Evolutionary conservation across 2,797 vertebrate genomes (phyloP).

Genomic region (Myioborus melanocephalus): DNA sequence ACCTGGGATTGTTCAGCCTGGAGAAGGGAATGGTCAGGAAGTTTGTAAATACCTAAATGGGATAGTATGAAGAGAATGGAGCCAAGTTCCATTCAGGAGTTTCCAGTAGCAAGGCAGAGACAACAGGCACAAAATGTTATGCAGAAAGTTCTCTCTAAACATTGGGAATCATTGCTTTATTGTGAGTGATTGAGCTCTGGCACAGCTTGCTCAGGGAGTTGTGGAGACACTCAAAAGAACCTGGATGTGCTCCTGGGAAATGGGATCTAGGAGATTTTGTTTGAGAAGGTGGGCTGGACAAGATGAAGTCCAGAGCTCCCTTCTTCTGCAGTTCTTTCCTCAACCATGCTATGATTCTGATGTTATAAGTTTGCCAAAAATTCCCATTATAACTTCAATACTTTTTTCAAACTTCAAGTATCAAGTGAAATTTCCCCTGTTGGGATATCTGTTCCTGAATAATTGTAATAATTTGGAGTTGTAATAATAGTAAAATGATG

Average conservation of each 20-base stretch:
- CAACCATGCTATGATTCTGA: background rate
- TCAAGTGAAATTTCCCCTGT: background rate
- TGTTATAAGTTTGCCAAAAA: background rate
- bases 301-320: background rate
- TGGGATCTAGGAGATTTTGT: background rate
- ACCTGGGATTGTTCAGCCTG: background rate
- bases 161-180: accelerated
- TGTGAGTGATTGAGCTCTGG: background rate
- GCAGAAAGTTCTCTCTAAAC: background rate
- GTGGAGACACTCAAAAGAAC: background rate
- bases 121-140: background rate
- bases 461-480: background rate
- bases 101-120: background rate
- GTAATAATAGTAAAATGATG: background rate
- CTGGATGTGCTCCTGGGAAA: background rate
- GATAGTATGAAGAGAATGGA: accelerated
- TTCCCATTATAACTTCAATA: background rate
- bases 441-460: background rate
- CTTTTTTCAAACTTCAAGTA: background rate
- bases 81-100: background rate
- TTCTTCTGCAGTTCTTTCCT: background rate
- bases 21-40: background rate
- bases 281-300: background rate
- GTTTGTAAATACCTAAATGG: background rate
- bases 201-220: background rate